Conservation (phyloP, 2,113 vertebrate genomes). For the Pithys albifrons region DNA sequence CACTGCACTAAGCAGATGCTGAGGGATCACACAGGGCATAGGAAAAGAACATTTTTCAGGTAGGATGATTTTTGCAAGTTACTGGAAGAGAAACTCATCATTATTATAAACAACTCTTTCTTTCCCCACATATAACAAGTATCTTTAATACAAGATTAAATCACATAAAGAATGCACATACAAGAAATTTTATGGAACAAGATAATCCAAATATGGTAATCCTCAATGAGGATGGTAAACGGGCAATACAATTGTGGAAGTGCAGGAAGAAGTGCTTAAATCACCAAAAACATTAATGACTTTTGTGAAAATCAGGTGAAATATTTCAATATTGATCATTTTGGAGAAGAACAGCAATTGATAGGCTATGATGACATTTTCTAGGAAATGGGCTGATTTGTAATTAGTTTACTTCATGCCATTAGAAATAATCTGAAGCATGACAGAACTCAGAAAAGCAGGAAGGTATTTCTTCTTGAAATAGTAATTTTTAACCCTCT, state of each 20-base stretch:
- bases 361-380: background rate
- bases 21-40: background rate
- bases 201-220: background rate
- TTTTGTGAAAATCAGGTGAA: background rate
- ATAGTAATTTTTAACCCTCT: background rate
- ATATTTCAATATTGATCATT: background rate
- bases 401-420: background rate
- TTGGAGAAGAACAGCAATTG: background rate
- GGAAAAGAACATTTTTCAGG: background rate
- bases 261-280: background rate
- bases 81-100: background rate
- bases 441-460: background rate
- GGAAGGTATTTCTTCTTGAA: background rate
- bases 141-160: constrained; percentile 6
- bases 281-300: background rate
- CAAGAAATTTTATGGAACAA: background rate
- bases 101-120: background rate
- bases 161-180: background rate
- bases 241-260: background rate
- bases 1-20: background rate
- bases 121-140: background rate
- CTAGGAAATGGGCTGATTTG: background rate
- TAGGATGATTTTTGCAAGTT: background rate
- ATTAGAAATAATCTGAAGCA: background rate
- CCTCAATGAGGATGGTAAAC: background rate